Conservation (phyloP, 2,888 invertebrate species). For the Dysmachus trigonus region DNA sequence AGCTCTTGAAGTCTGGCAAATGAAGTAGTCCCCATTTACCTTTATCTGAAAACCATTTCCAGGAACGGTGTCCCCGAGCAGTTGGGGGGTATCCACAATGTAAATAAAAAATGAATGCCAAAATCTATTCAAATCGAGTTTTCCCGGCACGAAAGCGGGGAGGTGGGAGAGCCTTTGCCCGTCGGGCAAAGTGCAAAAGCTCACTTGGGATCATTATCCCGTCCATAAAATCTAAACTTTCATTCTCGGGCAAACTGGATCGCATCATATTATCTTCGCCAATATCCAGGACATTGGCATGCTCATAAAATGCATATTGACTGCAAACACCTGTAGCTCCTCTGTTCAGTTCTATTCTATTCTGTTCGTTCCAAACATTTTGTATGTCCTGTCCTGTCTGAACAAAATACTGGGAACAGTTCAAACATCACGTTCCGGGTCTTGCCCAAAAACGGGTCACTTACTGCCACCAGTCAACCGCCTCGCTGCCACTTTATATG, state of each 20-base stretch:
- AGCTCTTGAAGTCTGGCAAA: not conserved
- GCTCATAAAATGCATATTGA: slow-evolving; percentile 32
- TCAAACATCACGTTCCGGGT: slow-evolving; percentile 36
- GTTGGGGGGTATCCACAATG: not conserved
- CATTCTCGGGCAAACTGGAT: slow-evolving; percentile 9
- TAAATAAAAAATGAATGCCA: not conserved
- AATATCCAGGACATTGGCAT: slow-evolving; percentile 2
- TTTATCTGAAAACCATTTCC: not conserved
- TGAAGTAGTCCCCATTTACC: not conserved
- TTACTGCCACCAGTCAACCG: slow-evolving; percentile 14
- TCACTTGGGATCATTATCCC: not conserved
- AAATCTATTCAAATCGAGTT: not conserved
- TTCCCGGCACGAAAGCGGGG: not conserved
- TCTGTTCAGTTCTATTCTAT: too few relatives aligned
- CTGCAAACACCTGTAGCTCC: slow-evolving; percentile 42
- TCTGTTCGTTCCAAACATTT: slow-evolving; percentile 5
- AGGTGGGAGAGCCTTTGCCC: not conserved
- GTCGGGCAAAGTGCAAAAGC: not conserved
- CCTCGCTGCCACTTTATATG: slow-evolving; percentile 13
- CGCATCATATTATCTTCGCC: slow-evolving; percentile 13
- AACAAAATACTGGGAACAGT: not conserved
- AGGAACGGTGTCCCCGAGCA: not conserved
- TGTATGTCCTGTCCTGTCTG: not conserved
- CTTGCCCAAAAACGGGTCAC: slow-evolving; percentile 32
- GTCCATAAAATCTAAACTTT: slow-evolving; percentile 23